Evolutionary conservation across 2,888 invertebrate species (phyloP), one percentile per base, ranked within the genome.

Genomic region (Caenorhabditis afra): DNA sequence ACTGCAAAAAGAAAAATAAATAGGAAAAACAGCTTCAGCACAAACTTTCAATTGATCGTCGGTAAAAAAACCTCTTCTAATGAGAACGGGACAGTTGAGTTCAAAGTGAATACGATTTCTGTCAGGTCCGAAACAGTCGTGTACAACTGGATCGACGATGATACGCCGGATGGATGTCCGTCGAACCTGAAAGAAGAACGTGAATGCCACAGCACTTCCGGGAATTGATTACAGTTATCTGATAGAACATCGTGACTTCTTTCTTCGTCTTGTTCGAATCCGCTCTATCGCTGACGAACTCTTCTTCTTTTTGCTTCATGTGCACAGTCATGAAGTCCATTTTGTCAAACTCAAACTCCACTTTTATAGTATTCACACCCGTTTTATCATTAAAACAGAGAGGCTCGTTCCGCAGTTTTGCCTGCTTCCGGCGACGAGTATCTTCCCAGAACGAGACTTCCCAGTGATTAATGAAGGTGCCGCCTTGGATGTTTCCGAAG

Each of bases 401-500:
- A 4, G 47, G n/a, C 5, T 47, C 39, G 12, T 35, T 29, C 3
- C 18, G 41, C 3, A n/a, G 4, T 14, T 50, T 44, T 2, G 44
- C 14, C 2, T 16, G 10, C 8, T 59, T 53, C n/a, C 52, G 22
- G 7, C 74, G 47, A 18, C 55, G 14, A 1, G 37, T 50, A 12
- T 80, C 79, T 2, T 70, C 62, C 70, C 70, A 75, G 20, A 75
- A 81, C 0, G 81, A 81, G 3, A 81, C 78, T 67, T 83, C 83
- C 83, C 83, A 83, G 45, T 83, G 83, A 65, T 80, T 81, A 10
- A 83, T 75, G 47, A 81, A 80, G 3, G 68, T 67, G 16, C 81
- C 81, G 3, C 78, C 80, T 62, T 81, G 81, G n/a, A 85, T 75
- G 39, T 84, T 84, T 20, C 85, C 85, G 41, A 81, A 85, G 49